These are phyloP conservation scores for Trichopria drosophilae DNA, from an alignment of 2,888 invertebrate genomes.

Conservation along the genomic window DNA sequence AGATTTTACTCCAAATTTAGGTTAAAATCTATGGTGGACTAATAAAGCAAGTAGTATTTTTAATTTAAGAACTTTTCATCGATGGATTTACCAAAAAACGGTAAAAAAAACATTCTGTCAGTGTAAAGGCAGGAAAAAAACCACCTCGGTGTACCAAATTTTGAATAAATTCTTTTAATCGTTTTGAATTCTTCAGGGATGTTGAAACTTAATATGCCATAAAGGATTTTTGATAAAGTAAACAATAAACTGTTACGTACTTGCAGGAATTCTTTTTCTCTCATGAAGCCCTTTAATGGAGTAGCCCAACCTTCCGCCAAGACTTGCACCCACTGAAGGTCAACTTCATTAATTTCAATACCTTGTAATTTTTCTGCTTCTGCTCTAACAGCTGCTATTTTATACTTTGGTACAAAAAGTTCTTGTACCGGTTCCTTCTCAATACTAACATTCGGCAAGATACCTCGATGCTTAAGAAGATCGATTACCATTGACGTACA, in stretches of 20 bases:
- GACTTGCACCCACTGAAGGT: constrained; percentile 94
- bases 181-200: no score
- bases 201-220: no score
- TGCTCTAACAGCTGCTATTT: constrained; percentile 66
- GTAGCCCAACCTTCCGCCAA: constrained; percentile 96
- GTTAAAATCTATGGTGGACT: no score
- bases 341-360: constrained; percentile 75
- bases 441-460: constrained; percentile 52
- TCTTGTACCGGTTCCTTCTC: constrained; percentile 58
- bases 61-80: no score
- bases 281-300: constrained; percentile 94
- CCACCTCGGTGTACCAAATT: no score
- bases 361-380: constrained; percentile 73
- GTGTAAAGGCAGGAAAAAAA: no score
- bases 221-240: no score
- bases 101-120: no score
- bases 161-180: no score
- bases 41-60: no score
- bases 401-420: constrained; percentile 73
- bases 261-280: constrained; percentile 88
- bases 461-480: constrained; percentile 75
- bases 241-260: constrained; percentile 58
- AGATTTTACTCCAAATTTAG: no score
- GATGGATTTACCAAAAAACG: no score
- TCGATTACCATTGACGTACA: constrained; percentile 86